phyloP scores from a whole-genome alignment of 2,888 invertebrate species.

The Nemapogon koenigi region DNA sequence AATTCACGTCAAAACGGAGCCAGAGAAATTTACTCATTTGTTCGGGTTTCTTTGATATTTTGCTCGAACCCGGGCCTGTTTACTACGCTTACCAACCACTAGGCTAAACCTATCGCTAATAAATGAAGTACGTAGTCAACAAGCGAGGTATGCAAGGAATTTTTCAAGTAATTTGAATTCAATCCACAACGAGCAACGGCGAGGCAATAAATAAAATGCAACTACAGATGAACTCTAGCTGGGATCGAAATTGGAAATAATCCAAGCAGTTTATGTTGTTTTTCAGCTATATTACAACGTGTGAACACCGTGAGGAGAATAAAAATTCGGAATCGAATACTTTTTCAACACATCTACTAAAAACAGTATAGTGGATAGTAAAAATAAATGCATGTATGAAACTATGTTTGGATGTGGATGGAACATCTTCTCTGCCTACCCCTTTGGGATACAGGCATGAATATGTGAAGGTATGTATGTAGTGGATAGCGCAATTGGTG shows the following conservation, averaged over 20 bases:
- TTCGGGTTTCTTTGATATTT: too few relatives aligned
- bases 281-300: conserved; percentile 8
- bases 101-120: conserved; percentile 12
- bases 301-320: too few relatives aligned
- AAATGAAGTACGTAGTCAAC: conserved; percentile 16
- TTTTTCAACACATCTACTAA: too few relatives aligned
- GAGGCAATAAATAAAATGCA: conserved; percentile 48
- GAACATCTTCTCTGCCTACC: too few relatives aligned
- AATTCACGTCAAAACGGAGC: too few relatives aligned
- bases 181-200: conserved; percentile 42
- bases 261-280: conserved; percentile 41
- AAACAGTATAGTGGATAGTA: too few relatives aligned
- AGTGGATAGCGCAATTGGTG: not conserved
- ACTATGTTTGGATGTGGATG: too few relatives aligned
- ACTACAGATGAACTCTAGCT: conserved; percentile 40
- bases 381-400: not conserved
- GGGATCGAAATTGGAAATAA: conserved; percentile 35
- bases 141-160: conserved; percentile 23
- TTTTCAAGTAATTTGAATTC: conserved; percentile 49
- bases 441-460: too few relatives aligned
- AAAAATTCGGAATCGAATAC: too few relatives aligned
- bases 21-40: too few relatives aligned
- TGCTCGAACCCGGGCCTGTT: too few relatives aligned
- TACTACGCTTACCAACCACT: too few relatives aligned
- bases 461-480: not conserved